Conservation (phyloP, 2,888 invertebrate genomes). For the Craniophora ligustri region DNA sequence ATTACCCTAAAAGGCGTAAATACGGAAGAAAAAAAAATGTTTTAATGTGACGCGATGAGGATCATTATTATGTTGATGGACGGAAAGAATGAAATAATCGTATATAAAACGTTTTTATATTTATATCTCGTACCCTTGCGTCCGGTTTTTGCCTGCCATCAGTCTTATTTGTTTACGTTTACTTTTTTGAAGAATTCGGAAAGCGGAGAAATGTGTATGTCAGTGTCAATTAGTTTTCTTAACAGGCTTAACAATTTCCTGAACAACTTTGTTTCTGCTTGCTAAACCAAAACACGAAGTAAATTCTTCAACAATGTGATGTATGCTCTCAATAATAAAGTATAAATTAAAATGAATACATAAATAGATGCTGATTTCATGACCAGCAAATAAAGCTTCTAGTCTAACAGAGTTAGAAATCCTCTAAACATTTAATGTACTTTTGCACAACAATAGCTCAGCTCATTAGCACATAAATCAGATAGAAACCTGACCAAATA, state of each 20-base stretch:
- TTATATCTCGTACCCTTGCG: slow-evolving; percentile 31
- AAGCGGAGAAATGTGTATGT: slow-evolving; percentile 16
- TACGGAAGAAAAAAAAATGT: slow-evolving; percentile 71
- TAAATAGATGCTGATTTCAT: slow-evolving; percentile 1
- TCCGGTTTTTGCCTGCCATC: slow-evolving; percentile 45
- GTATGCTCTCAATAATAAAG: slow-evolving; percentile 15
- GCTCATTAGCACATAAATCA: slow-evolving; percentile 11
- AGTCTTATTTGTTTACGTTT: slow-evolving; percentile 33
- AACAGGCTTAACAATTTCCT: slow-evolving; percentile 17
- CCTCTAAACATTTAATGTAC: slow-evolving; percentile 1
- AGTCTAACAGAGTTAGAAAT: slow-evolving; percentile 4
- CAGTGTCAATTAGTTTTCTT: slow-evolving; percentile 13
- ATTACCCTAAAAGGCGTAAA: slow-evolving; percentile 69
- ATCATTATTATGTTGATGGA: slow-evolving; percentile 60
- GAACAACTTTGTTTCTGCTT: slow-evolving; percentile 27
- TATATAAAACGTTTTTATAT: slow-evolving; percentile 44
- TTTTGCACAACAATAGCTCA: slow-evolving; percentile 2
- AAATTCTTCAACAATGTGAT: slow-evolving; percentile 20
- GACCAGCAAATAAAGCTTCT: not conserved
- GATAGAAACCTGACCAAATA: slow-evolving; percentile 15
- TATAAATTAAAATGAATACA: slow-evolving; percentile 7
- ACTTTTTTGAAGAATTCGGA: slow-evolving; percentile 22
- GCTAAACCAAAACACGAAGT: slow-evolving; percentile 36
- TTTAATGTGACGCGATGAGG: slow-evolving; percentile 55
- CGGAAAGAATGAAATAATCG: slow-evolving; percentile 49